phyloP scores from a whole-genome alignment of 2,888 invertebrate genomes.

The Chironomus riparius region DNA sequence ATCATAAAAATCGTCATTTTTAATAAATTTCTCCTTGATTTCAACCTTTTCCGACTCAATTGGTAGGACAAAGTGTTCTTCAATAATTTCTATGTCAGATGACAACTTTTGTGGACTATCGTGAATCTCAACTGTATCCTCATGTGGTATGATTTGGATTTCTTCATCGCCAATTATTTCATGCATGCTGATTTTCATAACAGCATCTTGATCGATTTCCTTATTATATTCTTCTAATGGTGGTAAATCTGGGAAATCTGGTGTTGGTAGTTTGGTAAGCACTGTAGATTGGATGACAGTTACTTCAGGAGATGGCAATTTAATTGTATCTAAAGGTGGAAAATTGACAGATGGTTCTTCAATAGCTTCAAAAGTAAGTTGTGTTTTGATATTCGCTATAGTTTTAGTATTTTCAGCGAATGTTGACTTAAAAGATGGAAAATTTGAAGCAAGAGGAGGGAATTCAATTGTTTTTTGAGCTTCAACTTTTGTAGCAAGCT shows the following conservation, averaged over 20 bases:
- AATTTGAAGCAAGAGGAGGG: not conserved
- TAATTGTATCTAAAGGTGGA: not conserved
- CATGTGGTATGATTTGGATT: constrained; percentile 24
- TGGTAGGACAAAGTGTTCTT: too few species aligned
- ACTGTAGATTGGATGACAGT: too few species aligned
- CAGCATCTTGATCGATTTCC: constrained; percentile 1
- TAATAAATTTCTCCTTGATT: not conserved
- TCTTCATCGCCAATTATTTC: constrained; percentile 27
- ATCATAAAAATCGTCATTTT: constrained; percentile 22
- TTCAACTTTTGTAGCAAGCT: not conserved
- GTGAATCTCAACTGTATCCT: not conserved
- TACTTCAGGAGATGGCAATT: too few species aligned
- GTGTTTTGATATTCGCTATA: too few species aligned
- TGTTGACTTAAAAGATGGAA: too few species aligned
- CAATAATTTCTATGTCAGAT: too few species aligned
- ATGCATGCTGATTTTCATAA: constrained; percentile 23
- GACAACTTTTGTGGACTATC: not conserved
- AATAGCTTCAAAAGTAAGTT: too few species aligned
- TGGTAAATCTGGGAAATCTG: not conserved
- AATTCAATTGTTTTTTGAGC: not conserved
- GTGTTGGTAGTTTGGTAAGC: not conserved
- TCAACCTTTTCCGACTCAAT: not conserved
- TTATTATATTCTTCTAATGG: not conserved
- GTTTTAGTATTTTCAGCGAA: too few species aligned
- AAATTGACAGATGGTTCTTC: not conserved